Evolutionary conservation across 2,113 vertebrate genomes (phyloP).

Genomic region (Mustelus asterias): DNA sequence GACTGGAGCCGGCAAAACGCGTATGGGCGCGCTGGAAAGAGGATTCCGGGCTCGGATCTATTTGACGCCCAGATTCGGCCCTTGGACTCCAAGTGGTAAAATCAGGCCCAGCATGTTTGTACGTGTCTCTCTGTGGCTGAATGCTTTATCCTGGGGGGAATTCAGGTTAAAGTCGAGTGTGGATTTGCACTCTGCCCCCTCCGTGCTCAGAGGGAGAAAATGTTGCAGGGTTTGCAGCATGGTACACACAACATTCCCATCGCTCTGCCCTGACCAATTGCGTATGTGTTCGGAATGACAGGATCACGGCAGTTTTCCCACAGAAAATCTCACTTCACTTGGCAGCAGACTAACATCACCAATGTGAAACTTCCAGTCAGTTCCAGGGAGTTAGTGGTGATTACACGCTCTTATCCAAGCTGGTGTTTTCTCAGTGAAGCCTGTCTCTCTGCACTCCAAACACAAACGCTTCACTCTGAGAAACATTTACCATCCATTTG

Average conservation of each 20-base stretch:
- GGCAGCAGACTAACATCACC: neutral
- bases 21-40: no score
- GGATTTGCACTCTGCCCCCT: neutral
- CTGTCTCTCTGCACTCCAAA: neutral
- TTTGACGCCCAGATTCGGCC: no score
- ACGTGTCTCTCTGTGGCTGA: neutral
- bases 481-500: neutral
- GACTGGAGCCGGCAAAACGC: no score
- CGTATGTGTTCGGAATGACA: neutral
- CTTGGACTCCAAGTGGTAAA: no score
- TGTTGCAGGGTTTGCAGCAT: neutral
- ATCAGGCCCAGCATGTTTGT: no score
- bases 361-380: neutral
- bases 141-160: neutral
- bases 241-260: neutral
- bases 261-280: neutral
- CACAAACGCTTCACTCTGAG: no score
- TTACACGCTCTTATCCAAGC: neutral
- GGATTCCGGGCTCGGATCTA: no score
- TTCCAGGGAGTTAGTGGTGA: neutral
- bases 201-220: neutral
- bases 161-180: neutral
- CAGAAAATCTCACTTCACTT: neutral
- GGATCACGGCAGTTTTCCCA: neutral
- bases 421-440: no score